Base-by-base conservation (phyloP, 2,113 vertebrate genomes). In the Cyanocitta stelleri region DNA sequence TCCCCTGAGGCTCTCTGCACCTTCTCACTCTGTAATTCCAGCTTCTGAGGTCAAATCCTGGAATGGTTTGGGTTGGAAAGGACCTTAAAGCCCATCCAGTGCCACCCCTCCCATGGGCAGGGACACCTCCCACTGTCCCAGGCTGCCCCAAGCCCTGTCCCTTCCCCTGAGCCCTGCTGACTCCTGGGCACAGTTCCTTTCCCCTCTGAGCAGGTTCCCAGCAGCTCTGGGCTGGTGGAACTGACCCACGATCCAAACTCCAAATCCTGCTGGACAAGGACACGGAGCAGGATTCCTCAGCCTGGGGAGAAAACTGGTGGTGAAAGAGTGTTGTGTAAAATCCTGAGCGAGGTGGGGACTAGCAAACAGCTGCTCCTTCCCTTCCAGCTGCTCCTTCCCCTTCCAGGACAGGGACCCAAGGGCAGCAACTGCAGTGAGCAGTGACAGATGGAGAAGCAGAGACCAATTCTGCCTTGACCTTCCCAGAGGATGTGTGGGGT, bases 321-420 rank as follows among this genome's bases (percentile, higher is more conserved):
- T 78, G 56, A 27, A 6, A 16, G 17, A 75, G 27, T 9, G 48
- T 17, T 43, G 15, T 66, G 1, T 21, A 5, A 48, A 62, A 62
- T 13, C 49, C 15, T 1, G 15, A 59, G 49, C 11, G 13, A 0
- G 1, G 7, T 37, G 58, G 37, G 49, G 46, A 67, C 4, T 0
- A 23, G 52, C 16, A 58, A 39, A 6, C 15, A 77, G 76, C 72
- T 86, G 35, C 16, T 43, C 55, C 49, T 61, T 55, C 10, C 46
- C 16, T 52, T 17, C 56, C n/a, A 73, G 72, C 61, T 78, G 43
- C 11, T 37, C 46, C 10, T 51, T 54, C 13, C 46, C 48, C 39
- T 48, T 20, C 41, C 88, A 17, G 21, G 13, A 4, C 68, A 27
- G n/a, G 52, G 23, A 6, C 14, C 37, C 4, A 11, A 30, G 27